A percentile compares a stretch with the other conserved stretches of the same genome.
phyloP scores from a whole-genome alignment of 2,888 invertebrate species.

The Ecdyonurus torrentis region DNA sequence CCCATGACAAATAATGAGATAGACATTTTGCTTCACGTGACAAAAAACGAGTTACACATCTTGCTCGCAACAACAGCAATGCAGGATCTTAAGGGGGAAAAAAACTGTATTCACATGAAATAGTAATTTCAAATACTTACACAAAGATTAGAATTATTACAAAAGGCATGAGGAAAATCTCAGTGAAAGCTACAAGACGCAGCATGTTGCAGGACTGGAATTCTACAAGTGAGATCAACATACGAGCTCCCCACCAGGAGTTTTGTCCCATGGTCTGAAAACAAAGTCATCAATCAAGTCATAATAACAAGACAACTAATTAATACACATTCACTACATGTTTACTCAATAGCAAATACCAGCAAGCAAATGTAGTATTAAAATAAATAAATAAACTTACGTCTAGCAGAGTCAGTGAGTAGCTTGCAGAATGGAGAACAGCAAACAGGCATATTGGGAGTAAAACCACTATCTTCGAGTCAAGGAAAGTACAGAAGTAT shows the following conservation, averaged over 20 bases:
- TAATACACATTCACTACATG: too few relatives aligned
- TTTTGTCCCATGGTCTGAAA: conserved; percentile 78
- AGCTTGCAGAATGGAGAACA: conserved; percentile 80
- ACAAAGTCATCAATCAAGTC: conserved; percentile 10
- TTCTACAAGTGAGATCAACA: conserved; percentile 75
- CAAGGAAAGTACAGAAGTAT: too few relatives aligned
- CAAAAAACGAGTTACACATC: too few relatives aligned
- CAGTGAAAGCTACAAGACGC: conserved; percentile 78
- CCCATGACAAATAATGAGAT: background rate
- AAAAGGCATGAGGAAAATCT: conserved; percentile 53
- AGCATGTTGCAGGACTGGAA: conserved; percentile 81
- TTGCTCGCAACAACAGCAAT: background rate
- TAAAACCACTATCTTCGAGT: conserved; percentile 51
- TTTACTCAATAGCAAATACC: too few relatives aligned
- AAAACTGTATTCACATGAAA: too few relatives aligned
- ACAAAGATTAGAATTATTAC: conserved; percentile 43
- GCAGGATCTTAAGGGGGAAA: background rate
- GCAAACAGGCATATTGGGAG: conserved; percentile 86
- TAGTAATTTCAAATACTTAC: conserved; percentile 55
- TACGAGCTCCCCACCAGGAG: conserved; percentile 73
- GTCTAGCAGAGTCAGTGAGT: conserved; percentile 74
- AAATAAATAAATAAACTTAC: conserved; percentile 42
- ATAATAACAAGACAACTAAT: too few relatives aligned
- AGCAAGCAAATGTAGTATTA: too few relatives aligned
- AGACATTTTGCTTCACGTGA: too few relatives aligned